A percentile compares a stretch with the other conserved stretches of the same genome.
These are phyloP conservation scores for Amorpha juglandis DNA, from an alignment of 2,888 invertebrate genomes.

Conservation along the genomic window DNA sequence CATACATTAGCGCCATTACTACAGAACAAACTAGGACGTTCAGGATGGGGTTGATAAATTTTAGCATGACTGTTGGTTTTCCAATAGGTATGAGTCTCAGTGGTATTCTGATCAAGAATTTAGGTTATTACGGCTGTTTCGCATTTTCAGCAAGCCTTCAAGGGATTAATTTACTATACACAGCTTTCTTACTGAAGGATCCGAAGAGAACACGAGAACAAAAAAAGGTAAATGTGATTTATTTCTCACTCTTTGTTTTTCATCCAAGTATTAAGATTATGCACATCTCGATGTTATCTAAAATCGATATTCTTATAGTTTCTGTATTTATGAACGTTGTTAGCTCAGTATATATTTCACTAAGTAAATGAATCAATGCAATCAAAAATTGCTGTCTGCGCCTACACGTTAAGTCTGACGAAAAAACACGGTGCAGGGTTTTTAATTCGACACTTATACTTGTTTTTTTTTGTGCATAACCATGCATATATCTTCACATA, in stretches of 20 bases:
- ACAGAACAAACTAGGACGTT: conserved; percentile 90
- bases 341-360: too few species aligned
- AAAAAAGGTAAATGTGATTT: conserved; percentile 53
- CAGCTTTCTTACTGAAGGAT: conserved; percentile 87
- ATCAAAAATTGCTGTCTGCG: too few species aligned
- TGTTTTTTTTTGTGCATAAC: too few species aligned
- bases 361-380: too few species aligned
- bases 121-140: conserved; percentile 92
- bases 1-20: conserved; percentile 92
- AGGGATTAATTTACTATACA: conserved; percentile 87
- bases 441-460: too few species aligned
- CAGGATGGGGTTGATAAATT: conserved; percentile 92
- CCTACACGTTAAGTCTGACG: too few species aligned
- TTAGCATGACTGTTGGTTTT: conserved; percentile 92
- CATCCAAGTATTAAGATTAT: neutral
- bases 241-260: neutral
- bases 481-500: too few species aligned
- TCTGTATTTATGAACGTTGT: too few species aligned
- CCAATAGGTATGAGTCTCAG: conserved; percentile 94
- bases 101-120: conserved; percentile 87
- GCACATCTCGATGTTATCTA: too few species aligned
- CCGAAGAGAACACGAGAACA: conserved; percentile 67
- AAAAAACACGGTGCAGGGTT: too few species aligned
- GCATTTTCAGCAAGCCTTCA: conserved; percentile 87
- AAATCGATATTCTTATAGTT: too few species aligned